phyloP scores from a whole-genome alignment of 2,797 vertebrate genomes.

The Scleropages formosus region DNA sequence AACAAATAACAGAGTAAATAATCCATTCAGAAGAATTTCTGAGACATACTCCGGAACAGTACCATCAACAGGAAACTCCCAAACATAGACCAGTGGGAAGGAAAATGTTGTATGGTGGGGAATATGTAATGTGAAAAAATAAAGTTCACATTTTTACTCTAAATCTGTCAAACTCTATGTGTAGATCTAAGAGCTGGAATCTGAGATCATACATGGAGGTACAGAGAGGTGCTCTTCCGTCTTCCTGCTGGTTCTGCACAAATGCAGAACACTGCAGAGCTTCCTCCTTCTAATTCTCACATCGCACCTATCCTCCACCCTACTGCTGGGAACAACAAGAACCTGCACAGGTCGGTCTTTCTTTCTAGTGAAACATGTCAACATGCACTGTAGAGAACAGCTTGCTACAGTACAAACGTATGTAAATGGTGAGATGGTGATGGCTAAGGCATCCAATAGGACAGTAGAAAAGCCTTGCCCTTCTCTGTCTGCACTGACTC shows the following conservation, averaged over 20 bases:
- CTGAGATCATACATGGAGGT: neutral
- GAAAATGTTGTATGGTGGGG: neutral
- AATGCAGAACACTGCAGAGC: too few species aligned
- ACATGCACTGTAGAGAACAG: too few species aligned
- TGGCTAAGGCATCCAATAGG: too few species aligned
- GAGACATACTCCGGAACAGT: neutral
- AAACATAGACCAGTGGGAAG: neutral
- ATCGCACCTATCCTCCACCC: too few species aligned
- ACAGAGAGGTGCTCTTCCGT: neutral
- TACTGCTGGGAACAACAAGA: too few species aligned
- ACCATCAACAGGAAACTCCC: neutral
- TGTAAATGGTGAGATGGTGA: too few species aligned
- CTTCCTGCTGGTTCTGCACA: neutral
- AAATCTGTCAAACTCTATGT: neutral
- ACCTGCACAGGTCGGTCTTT: too few species aligned
- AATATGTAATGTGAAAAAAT: neutral
- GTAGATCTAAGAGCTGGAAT: neutral
- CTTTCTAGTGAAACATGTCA: too few species aligned
- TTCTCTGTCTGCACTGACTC: too few species aligned
- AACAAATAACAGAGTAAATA: neutral
- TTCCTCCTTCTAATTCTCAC: too few species aligned
- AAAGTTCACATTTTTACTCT: neutral
- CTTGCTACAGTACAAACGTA: too few species aligned
- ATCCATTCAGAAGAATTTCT: neutral
- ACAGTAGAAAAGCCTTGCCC: too few species aligned